These are phyloP conservation scores for Andrena marginata DNA, from an alignment of 2,888 invertebrate genomes.

Conservation along the genomic window DNA sequence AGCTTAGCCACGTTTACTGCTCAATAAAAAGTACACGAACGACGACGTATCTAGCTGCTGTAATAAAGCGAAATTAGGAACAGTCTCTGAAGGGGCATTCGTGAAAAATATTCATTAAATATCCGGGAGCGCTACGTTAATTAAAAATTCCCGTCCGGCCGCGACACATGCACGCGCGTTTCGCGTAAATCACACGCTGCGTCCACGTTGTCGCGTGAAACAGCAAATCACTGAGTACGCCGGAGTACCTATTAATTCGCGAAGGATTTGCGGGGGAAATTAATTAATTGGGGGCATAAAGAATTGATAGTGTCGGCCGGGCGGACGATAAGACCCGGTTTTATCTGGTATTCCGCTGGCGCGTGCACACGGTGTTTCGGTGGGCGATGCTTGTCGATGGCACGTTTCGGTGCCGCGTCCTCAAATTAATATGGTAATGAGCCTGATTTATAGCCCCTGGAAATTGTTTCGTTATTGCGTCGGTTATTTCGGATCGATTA, in stretches of 20 bases:
- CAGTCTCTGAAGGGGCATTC: neutral
- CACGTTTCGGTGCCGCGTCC: slow-evolving; percentile 20
- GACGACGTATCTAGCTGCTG: neutral
- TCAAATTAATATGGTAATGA: slow-evolving; percentile 69
- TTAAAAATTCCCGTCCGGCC: neutral
- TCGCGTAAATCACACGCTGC: no score
- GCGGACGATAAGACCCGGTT: slow-evolving; percentile 11
- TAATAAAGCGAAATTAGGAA: neutral
- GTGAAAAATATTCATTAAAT: neutral
- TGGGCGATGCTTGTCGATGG: slow-evolving; percentile 14
- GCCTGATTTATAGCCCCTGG: slow-evolving; percentile 52
- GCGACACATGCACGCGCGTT: no score
- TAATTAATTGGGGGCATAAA: slow-evolving; percentile 50
- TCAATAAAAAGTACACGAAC: slow-evolving; percentile 1
- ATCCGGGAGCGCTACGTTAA: neutral
- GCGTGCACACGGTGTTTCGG: neutral
- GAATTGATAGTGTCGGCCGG: slow-evolving; percentile 28
- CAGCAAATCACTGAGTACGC: neutral
- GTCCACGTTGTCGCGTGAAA: neutral
- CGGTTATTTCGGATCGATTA: slow-evolving; percentile 59
- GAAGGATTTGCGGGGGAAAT: slow-evolving; percentile 8
- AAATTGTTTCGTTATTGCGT: slow-evolving; percentile 68
- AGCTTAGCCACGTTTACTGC: neutral
- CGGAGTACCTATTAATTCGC: neutral
- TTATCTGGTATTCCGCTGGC: slow-evolving; percentile 4